Conservation (phyloP, 2,888 invertebrate species). For the Pollenia angustigena region DNA sequence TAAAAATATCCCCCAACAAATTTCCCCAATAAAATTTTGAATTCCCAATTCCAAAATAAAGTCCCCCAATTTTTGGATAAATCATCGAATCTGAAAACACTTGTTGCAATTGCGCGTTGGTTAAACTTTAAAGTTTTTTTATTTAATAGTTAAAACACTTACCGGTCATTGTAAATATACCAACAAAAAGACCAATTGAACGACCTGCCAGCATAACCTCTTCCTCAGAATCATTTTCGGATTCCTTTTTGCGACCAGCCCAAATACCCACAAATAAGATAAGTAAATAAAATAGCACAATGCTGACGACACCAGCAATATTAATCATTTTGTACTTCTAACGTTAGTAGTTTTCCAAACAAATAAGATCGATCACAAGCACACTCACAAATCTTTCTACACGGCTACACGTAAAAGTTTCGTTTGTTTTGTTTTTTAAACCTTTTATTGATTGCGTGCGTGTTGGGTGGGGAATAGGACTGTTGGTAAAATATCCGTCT, state of each 20-base stretch:
- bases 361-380: constrained; percentile 12
- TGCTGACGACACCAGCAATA: constrained; percentile 95
- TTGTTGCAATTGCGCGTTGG: neutral
- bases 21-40: no score
- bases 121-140: neutral
- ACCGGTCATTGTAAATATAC: constrained; percentile 99
- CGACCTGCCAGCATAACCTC: constrained; percentile 99
- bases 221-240: constrained; percentile 95
- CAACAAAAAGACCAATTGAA: constrained; percentile 98
- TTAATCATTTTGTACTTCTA: constrained; percentile 89
- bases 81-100: neutral
- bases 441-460: constrained; percentile 11
- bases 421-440: constrained; percentile 14
- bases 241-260: constrained; percentile 97
- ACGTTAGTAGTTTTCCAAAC: constrained; percentile 20
- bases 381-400: constrained; percentile 1
- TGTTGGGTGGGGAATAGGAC: neutral
- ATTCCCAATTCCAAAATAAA: no score
- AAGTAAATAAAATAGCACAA: constrained; percentile 97
- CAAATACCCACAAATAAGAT: constrained; percentile 98
- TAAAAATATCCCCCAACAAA: no score
- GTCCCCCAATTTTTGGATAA: no score
- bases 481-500: neutral
- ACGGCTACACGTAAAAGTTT: neutral
- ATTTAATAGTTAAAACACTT: constrained; percentile 75